These are phyloP conservation scores for Alligator sinensis DNA, from an alignment of 2,113 vertebrate genomes.

Conservation along the genomic window DNA sequence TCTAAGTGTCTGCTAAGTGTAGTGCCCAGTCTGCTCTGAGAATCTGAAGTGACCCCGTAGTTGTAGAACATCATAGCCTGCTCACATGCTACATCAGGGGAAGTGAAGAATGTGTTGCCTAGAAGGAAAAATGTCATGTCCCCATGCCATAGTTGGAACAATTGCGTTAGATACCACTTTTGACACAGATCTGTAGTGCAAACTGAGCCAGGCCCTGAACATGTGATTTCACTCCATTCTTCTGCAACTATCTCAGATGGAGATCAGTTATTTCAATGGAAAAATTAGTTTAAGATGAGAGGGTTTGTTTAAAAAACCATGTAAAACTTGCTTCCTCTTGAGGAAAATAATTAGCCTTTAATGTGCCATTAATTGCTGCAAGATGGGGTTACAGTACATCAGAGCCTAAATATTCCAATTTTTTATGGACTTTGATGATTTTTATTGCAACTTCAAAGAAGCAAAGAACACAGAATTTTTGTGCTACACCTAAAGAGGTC, in stretches of 20 bases:
- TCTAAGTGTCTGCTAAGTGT: not conserved
- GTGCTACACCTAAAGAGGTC: not conserved
- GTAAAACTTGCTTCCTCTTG: fast-evolving
- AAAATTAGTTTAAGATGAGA: not conserved
- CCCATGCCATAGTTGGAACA: not conserved
- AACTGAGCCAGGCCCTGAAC: too few relatives aligned
- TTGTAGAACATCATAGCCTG: not conserved
- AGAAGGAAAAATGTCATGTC: not conserved
- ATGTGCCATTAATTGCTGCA: not conserved
- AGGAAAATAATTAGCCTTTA: not conserved
- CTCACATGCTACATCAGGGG: not conserved
- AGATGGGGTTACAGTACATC: not conserved
- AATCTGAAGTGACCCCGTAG: not conserved
- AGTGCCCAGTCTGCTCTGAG: not conserved
- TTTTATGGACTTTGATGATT: not conserved
- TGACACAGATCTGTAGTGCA: too few relatives aligned
- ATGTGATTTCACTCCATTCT: not conserved
- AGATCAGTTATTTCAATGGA: not conserved
- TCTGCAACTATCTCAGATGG: fast-evolving
- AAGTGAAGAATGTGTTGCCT: not conserved
- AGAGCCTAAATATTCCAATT: not conserved
- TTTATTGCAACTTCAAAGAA: not conserved
- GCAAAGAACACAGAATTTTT: not conserved
- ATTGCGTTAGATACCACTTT: not conserved
- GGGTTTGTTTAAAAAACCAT: not conserved